phyloP scores from a whole-genome alignment of 2,797 vertebrate genomes.

The Chloroceryle amazona region DNA sequence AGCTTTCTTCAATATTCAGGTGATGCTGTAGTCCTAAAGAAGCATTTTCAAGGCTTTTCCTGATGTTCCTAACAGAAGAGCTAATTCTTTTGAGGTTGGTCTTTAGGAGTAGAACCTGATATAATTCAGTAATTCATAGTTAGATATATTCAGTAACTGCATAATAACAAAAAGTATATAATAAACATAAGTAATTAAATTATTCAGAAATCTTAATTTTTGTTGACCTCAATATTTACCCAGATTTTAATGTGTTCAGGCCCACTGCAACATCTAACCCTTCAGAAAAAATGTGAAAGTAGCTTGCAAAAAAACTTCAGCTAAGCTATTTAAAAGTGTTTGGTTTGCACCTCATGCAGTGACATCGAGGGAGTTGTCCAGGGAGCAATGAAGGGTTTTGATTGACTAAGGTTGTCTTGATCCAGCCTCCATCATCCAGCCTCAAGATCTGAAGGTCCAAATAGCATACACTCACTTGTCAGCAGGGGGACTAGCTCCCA shows the following conservation, averaged over 20 bases:
- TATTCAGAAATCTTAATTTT: background rate
- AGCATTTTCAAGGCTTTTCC: background rate
- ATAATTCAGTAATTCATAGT: background rate
- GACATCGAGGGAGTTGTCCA: background rate
- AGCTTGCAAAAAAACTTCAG: background rate
- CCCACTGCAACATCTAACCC: background rate
- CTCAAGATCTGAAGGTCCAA: background rate
- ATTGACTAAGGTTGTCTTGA: background rate
- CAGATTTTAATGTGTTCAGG: background rate
- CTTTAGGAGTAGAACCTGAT: background rate
- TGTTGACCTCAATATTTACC: background rate
- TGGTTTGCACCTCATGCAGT: background rate
- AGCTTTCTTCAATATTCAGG: background rate
- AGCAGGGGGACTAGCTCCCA: constrained; percentile 24
- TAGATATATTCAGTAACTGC: background rate
- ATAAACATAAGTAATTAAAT: background rate
- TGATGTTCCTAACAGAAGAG: background rate
- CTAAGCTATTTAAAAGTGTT: background rate
- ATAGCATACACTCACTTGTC: background rate
- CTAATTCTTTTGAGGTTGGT: background rate
- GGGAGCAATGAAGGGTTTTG: background rate
- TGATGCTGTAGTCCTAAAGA: background rate
- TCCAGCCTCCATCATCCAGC: background rate
- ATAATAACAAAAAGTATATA: background rate
- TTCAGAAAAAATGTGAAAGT: background rate